Evolutionary conservation across 2,888 invertebrate genomes (phyloP).

Genomic region (Pristionchus mayeri): DNA sequence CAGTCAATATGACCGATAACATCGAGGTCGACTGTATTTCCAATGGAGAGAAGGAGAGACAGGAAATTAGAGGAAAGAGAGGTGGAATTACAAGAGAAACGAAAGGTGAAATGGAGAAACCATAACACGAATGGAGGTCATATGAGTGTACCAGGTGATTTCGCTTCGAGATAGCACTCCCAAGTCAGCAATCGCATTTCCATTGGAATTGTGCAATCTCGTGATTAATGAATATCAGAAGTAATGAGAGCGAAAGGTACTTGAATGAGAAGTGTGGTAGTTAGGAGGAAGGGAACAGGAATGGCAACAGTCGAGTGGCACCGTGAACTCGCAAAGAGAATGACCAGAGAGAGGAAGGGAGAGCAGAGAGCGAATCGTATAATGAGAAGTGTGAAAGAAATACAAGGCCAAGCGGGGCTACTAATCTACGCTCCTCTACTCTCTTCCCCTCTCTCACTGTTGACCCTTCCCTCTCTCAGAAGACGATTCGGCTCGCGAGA

Average conservation of each 20-base stretch:
- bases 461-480: constrained; percentile 5
- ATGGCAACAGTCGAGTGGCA: constrained; percentile 38
- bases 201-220: background rate
- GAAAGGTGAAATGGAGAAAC: constrained; percentile 26
- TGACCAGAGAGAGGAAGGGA: constrained; percentile 22
- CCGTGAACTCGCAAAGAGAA: constrained; percentile 16
- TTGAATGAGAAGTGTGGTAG: background rate
- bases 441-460: background rate
- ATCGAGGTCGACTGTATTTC: background rate
- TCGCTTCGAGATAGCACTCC: background rate
- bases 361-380: background rate
- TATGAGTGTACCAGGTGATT: background rate
- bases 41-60: background rate
- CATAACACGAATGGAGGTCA: constrained; percentile 16
- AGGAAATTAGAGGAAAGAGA: background rate
- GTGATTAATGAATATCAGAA: background rate
- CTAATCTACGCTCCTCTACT: constrained; percentile 2
- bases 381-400: constrained; percentile 44
- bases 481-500: constrained; percentile 15
- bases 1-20: background rate
- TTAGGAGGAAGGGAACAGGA: constrained; percentile 28
- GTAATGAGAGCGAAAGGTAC: background rate
- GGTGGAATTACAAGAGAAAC: background rate
- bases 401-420: background rate
- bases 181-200: background rate